A percentile compares a stretch with the other conserved stretches of the same genome.
These are phyloP conservation scores for Urocyon cinereoargenteus DNA, from an alignment of 2,797 vertebrate genomes.

Conservation along the genomic window DNA sequence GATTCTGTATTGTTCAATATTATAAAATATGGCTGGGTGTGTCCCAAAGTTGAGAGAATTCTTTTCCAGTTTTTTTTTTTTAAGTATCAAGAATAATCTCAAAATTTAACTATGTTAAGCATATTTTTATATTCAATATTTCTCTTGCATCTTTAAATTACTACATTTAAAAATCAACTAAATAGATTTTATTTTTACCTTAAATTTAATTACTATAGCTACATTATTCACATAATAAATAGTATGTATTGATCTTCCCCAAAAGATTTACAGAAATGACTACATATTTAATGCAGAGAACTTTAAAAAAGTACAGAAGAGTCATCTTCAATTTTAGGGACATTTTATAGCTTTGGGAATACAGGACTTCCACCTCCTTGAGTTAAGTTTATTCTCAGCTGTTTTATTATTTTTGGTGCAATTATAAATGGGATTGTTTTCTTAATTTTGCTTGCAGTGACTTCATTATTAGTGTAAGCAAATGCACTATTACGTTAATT, in stretches of 20 bases:
- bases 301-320: neutral
- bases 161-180: neutral
- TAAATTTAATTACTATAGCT: neutral
- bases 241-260: neutral
- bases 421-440: neutral
- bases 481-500: neutral
- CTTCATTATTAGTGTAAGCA: neutral
- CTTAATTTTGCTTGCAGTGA: neutral
- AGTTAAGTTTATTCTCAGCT: neutral
- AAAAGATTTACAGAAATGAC: neutral
- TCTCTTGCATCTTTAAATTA: neutral
- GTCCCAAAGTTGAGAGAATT: neutral
- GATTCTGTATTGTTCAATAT: constrained; percentile 12
- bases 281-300: neutral
- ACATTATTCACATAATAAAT: constrained; percentile 20
- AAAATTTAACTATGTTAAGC: constrained; percentile 22
- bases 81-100: neutral
- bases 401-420: neutral
- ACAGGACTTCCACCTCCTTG: neutral
- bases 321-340: neutral
- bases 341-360: neutral
- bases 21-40: neutral
- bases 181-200: neutral
- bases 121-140: neutral
- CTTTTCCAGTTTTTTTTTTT: neutral